phyloP scores from a whole-genome alignment of 2,797 vertebrate species.

The Meda fulgida region DNA sequence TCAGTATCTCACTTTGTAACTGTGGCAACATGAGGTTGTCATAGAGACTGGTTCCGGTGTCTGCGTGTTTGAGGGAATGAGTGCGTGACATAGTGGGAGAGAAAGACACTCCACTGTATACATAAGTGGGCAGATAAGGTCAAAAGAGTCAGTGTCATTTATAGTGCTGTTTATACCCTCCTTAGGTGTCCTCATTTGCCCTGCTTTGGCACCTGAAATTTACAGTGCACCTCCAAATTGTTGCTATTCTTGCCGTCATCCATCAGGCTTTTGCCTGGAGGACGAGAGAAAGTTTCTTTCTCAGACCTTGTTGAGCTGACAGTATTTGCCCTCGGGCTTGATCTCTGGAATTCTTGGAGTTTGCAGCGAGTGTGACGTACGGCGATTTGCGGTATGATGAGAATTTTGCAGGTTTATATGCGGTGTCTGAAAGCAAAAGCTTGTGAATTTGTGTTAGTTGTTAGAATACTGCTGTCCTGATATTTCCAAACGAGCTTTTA shows the following conservation, averaged over 20 bases:
- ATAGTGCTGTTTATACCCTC: not conserved
- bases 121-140: not conserved
- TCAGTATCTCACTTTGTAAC: conserved; percentile 65
- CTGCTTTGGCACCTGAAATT: not conserved
- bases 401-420: conserved; percentile 67
- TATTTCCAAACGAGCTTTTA: not conserved
- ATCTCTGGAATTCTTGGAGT: conserved; percentile 48
- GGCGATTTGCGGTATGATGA: conserved; percentile 59
- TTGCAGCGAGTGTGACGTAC: conserved; percentile 38
- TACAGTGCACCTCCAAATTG: not conserved
- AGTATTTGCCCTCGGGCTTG: conserved; percentile 26
- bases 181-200: conserved; percentile 7
- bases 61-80: conserved; percentile 54
- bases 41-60: conserved; percentile 77
- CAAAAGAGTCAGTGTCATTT: not conserved
- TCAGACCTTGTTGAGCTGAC: not conserved
- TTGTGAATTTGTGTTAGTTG: not conserved
- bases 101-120: not conserved
- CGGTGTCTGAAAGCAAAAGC: conserved; percentile 13
- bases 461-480: not conserved
- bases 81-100: conserved; percentile 37
- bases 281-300: conserved; percentile 12
- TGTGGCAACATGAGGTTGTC: conserved; percentile 72
- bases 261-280: conserved; percentile 21
- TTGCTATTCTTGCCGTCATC: not conserved